Conservation (phyloP, 30 jellyfish, hydroid and myxozoan species). For the Aurelia sp. region DNA sequence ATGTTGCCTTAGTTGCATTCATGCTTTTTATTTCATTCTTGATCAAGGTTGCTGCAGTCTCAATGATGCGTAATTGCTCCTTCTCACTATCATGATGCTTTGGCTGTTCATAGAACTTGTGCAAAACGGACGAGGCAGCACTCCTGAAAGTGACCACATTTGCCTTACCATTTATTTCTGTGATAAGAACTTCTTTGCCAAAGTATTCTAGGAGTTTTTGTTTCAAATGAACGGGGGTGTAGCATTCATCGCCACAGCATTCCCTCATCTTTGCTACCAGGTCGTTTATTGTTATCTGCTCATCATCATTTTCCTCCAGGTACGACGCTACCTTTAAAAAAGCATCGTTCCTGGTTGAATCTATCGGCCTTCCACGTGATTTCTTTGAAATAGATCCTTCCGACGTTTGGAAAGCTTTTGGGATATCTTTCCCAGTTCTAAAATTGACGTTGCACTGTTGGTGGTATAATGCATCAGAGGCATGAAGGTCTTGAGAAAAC, state of each 20-base stretch:
- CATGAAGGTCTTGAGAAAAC: slow-evolving; percentile 43
- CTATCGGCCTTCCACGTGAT: slow-evolving; percentile 46
- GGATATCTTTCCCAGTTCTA: slow-evolving; percentile 62
- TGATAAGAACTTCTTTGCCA: slow-evolving; percentile 21
- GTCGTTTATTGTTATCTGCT: slow-evolving; percentile 56
- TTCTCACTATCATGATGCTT: slow-evolving; percentile 4
- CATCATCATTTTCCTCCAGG: slow-evolving; percentile 57
- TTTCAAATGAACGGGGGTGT: slow-evolving; percentile 47
- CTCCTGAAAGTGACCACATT: slow-evolving; percentile 60
- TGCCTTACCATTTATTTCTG: slow-evolving; percentile 49
- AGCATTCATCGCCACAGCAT: slow-evolving; percentile 68
- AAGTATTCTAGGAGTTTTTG: slow-evolving; percentile 34
- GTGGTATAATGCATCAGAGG: slow-evolving; percentile 69
- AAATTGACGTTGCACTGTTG: slow-evolving; percentile 69
- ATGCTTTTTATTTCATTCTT: slow-evolving; percentile 21
- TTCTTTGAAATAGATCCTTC: slow-evolving; percentile 38
- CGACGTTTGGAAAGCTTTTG: slow-evolving; percentile 43
- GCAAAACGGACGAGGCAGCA: slow-evolving; percentile 41
- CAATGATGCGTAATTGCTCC: slow-evolving; percentile 17
- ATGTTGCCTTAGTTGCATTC: slow-evolving; percentile 4
- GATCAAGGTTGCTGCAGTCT: slow-evolving; percentile 35
- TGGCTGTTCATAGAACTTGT: slow-evolving; percentile 18
- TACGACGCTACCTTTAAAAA: slow-evolving; percentile 24
- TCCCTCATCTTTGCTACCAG: slow-evolving; percentile 58
- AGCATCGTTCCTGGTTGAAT: slow-evolving; percentile 41